Evolutionary conservation across 2,113 vertebrate genomes (phyloP).

Genomic region (Corythornis madagascariensis): DNA sequence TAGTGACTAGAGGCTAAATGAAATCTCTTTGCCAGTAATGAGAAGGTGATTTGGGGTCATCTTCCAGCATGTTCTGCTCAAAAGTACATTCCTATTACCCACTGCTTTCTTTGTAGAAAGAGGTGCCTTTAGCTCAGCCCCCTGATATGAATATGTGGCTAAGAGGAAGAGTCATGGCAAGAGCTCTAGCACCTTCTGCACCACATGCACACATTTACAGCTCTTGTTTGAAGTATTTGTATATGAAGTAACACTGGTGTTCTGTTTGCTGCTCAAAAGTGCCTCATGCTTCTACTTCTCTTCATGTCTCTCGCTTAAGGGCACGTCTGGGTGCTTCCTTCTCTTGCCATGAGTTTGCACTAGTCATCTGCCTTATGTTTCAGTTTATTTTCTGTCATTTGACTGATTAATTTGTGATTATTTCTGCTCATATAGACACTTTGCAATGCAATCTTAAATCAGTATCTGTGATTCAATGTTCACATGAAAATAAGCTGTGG

Average conservation of each 20-base stretch:
- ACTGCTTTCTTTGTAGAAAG: background rate
- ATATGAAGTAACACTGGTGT: background rate
- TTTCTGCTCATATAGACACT: background rate
- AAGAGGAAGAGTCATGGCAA: background rate
- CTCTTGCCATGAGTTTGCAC: background rate
- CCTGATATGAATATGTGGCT: background rate
- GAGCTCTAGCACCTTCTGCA: background rate
- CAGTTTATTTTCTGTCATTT: background rate
- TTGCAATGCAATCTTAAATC: background rate
- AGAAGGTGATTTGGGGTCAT: background rate
- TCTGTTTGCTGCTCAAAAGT: background rate
- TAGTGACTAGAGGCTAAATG: background rate
- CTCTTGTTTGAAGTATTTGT: background rate
- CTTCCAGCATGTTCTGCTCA: background rate
- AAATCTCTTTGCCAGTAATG: background rate
- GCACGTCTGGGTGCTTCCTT: background rate
- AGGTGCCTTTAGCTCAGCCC: background rate
- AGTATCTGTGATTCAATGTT: background rate
- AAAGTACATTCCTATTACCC: background rate
- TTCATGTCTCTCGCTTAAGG: background rate
- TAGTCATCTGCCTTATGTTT: background rate
- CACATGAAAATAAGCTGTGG: background rate
- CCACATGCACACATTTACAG: rapidly evolving
- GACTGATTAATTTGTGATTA: background rate
- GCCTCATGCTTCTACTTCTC: background rate